Percentiles rank a stretch among this genome's conserved stretches.
These are phyloP conservation scores for Apodemus agrarius DNA, from an alignment of 2,797 vertebrate genomes.

Conservation along the genomic window DNA sequence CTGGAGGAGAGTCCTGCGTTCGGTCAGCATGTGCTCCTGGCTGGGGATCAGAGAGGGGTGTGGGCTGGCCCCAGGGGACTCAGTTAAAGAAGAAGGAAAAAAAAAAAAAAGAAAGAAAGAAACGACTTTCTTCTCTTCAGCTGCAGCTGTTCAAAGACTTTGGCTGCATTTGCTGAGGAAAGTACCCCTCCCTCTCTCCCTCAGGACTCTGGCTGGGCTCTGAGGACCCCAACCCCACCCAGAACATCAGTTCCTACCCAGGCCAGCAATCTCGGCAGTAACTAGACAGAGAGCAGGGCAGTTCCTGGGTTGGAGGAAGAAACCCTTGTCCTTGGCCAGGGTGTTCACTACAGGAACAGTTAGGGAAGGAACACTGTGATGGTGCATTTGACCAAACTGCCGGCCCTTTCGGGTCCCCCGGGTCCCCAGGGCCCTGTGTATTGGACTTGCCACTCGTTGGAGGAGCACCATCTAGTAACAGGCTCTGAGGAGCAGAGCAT, in stretches of 20 bases:
- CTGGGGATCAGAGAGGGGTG: constrained; percentile 24
- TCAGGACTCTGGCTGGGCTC: not conserved
- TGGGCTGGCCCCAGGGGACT: constrained; percentile 32
- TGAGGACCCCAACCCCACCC: not conserved
- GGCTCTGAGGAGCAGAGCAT: not conserved
- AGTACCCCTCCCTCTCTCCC: not conserved
- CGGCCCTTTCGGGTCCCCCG: not conserved
- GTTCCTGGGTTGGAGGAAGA: not conserved
- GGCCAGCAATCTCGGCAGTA: not conserved
- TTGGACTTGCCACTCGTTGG: not conserved
- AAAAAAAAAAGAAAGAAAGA: too few species aligned
- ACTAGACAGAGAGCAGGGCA: not conserved
- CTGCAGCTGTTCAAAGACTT: not conserved
- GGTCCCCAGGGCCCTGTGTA: not conserved
- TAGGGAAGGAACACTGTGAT: not conserved
- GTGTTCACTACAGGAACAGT: not conserved
- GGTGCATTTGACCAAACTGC: not conserved
- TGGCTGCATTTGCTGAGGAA: not conserved
- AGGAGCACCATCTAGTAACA: not conserved
- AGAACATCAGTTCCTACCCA: not conserved
- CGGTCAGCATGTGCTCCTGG: constrained; percentile 67
- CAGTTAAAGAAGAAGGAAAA: too few species aligned
- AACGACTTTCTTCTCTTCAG: not conserved
- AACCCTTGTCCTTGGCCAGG: not conserved
- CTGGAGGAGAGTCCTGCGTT: not conserved